These are phyloP conservation scores for Ameiurus melas DNA, from an alignment of 2,113 vertebrate species.

Conservation along the genomic window DNA sequence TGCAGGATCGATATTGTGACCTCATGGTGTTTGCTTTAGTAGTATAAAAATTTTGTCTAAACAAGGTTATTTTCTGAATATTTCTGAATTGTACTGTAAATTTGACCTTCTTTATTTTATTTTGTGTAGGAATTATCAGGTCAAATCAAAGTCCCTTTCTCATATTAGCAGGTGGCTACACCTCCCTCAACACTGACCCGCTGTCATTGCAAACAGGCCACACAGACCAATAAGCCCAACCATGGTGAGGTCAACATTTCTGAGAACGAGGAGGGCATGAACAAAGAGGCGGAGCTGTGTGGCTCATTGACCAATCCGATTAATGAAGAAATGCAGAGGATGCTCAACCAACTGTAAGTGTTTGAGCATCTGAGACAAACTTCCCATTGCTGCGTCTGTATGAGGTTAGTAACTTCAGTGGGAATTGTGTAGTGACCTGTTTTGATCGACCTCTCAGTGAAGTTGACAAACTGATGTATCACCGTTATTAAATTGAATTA, in stretches of 20 bases:
- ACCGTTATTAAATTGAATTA: background rate
- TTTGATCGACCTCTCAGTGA: background rate
- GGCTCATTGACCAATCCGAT: conserved; percentile 80
- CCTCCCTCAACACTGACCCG: conserved; percentile 68
- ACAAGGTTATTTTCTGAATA: too few relatives aligned
- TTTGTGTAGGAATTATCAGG: background rate
- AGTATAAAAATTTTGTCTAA: background rate
- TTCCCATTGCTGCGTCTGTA: background rate
- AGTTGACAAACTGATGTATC: background rate
- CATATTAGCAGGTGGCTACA: conserved; percentile 61
- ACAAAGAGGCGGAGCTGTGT: conserved; percentile 75
- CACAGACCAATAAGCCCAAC: conserved; percentile 52
- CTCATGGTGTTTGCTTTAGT: too few relatives aligned
- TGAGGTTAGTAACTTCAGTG: background rate
- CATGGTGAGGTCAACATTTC: conserved; percentile 64
- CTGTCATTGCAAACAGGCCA: conserved; percentile 58
- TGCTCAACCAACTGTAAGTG: conserved; percentile 94
- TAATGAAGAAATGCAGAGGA: conserved; percentile 94
- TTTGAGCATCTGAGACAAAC: background rate
- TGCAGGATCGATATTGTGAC: too few relatives aligned
- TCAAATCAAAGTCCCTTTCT: conserved; percentile 19
- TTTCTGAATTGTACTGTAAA: background rate
- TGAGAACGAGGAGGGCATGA: conserved; percentile 65
- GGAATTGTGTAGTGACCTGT: background rate
- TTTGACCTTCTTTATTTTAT: background rate